Conservation (phyloP, 2,797 vertebrate genomes). For the Rhincodon typus region DNA sequence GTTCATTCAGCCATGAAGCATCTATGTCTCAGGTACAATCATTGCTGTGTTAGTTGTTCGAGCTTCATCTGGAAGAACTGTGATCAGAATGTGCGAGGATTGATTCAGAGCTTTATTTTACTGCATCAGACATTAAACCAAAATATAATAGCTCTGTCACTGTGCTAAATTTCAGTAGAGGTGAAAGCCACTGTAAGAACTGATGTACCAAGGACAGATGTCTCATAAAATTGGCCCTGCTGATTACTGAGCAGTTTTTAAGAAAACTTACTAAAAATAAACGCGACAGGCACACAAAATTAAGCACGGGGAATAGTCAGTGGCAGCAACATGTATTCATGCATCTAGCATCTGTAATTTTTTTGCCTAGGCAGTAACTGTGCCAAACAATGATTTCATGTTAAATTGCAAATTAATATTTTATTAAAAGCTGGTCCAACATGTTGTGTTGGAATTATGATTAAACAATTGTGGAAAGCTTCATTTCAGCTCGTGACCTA, state of each 20-base stretch:
- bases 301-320: neutral
- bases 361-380: neutral
- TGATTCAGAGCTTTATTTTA: neutral
- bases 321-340: neutral
- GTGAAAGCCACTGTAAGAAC: neutral
- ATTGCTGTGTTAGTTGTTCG: neutral
- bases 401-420: neutral
- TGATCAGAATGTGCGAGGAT: neutral
- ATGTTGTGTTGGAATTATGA: neutral
- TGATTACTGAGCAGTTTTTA: neutral
- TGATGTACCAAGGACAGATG: neutral
- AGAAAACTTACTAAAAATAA: neutral
- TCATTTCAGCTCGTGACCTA: neutral
- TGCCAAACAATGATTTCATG: neutral
- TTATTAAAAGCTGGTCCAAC: neutral
- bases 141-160: neutral
- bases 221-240: neutral
- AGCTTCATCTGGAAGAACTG: neutral
- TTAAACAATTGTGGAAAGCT: neutral
- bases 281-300: neutral
- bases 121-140: neutral
- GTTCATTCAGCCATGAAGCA: neutral
- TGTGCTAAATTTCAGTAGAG: neutral
- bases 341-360: neutral
- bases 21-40: constrained; percentile 1